These are phyloP conservation scores for Megalops atlanticus DNA, from an alignment of 2,113 vertebrate genomes.

Conservation along the genomic window DNA sequence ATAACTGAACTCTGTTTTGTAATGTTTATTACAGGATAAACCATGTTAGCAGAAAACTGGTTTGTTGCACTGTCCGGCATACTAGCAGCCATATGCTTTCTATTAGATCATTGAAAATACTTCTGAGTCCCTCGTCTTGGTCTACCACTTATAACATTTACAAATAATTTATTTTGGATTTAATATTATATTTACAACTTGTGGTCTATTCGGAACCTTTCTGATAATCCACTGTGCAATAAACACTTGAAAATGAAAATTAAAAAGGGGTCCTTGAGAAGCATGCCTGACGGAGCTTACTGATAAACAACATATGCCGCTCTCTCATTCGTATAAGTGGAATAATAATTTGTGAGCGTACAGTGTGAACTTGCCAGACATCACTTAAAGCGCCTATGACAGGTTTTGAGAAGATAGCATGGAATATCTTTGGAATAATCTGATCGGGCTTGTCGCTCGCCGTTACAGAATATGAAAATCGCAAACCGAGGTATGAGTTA, in stretches of 20 bases:
- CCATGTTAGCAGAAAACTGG: background rate
- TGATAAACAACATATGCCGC: background rate
- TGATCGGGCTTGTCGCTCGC: constrained; percentile 4
- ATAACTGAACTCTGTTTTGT: background rate
- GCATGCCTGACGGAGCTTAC: background rate
- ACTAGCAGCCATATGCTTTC: background rate
- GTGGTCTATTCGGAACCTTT: background rate
- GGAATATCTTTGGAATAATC: background rate
- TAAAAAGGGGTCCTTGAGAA: background rate
- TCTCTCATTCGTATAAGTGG: background rate
- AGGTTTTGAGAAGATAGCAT: constrained; percentile 4
- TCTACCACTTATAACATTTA: background rate
- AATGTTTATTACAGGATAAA: background rate
- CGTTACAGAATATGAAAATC: constrained; percentile 1
- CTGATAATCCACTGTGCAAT: background rate
- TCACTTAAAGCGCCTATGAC: background rate
- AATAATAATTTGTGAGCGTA: background rate
- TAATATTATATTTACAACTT: background rate
- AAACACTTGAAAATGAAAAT: too few species aligned
- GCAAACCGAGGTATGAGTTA: background rate
- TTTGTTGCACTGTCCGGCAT: background rate
- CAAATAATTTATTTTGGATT: background rate
- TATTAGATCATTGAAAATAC: background rate
- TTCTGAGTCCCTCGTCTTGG: background rate
- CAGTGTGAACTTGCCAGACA: background rate